Percentiles rank a stretch among this genome's conserved stretches.
These are phyloP conservation scores for Phalanger gymnotis DNA, from an alignment of 2,797 vertebrate species.

Conservation along the genomic window DNA sequence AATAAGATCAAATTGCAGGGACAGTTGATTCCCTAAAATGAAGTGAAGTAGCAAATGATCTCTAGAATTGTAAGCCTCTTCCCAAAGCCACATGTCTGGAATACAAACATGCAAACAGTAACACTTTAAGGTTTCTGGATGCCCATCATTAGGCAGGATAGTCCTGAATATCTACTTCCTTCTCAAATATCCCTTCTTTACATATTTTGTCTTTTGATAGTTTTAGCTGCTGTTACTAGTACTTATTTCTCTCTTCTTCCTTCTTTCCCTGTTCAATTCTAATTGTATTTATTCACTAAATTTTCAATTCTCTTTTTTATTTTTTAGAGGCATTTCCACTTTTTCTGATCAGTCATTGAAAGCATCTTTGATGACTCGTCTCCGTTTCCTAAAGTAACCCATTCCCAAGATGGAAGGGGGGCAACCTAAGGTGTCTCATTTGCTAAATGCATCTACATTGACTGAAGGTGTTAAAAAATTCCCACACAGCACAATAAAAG, in stretches of 20 bases:
- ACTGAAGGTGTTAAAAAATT: background rate
- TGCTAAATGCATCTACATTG: background rate
- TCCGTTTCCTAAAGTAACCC: background rate
- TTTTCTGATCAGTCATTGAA: background rate
- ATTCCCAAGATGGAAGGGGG: background rate
- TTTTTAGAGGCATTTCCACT: constrained; percentile 14
- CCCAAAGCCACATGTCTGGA: background rate
- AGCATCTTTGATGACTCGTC: background rate
- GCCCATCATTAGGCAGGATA: background rate
- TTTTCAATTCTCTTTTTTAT: background rate
- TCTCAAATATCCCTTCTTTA: background rate
- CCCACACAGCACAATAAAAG: background rate
- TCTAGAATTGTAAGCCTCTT: constrained; percentile 29
- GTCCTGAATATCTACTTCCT: background rate
- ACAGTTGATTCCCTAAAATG: background rate
- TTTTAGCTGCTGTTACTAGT: background rate
- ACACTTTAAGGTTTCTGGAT: background rate
- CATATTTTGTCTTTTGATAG: background rate
- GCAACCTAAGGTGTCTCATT: background rate
- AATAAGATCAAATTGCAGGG: rapidly evolving
- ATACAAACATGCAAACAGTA: background rate
- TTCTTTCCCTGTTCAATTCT: background rate
- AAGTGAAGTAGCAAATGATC: constrained; percentile 28
- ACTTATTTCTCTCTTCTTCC: background rate
- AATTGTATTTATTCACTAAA: background rate